Evolutionary conservation across 2,888 invertebrate species (phyloP), one percentile per base, ranked within the genome.

Genomic region (Lithophane semibrunnea): DNA sequence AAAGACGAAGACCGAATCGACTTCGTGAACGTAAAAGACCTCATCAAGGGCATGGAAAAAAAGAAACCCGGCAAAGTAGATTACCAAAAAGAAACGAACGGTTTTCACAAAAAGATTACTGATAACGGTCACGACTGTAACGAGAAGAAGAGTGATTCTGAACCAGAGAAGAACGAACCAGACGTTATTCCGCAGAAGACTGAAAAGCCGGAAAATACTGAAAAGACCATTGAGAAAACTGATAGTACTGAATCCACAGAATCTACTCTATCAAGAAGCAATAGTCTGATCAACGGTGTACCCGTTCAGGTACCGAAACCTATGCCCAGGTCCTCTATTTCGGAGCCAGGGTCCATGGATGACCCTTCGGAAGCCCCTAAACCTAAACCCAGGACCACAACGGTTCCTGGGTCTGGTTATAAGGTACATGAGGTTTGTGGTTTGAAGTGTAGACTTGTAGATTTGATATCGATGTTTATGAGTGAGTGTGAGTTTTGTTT

Each of bases 261-360:
- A 77, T 86, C 87, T 3, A 91, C 93, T 16, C 73, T 96, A 8
- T 96, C 96, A 2, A 91, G 96, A 42, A 96, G 96, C 83, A 95
- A 95, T 75, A 95, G 95, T 88, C 88, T 95, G 79, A 93, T 95
- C 10, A 97, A 97, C 64, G 96, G 96, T 0, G 89, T 91, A 54
- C 95, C 94, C 9, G 91, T 95, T 0, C 97, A 97, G 67, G 92
- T 98, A 2, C 98, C 98, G 0, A 98, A 98, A 92, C 98, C 98
- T 21, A 95, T 98, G 94, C 98, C 98, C 0, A 97, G 98, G 88
- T 98, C 98, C 0, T 98, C 98, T 21, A 97, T 98, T 76, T 98
- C 98, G 1, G 98, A 98, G 89, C 97, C 97, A 2, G 97, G 97
- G 0, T 92, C 96, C 1, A 91, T 93, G 16, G 97, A 97, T 52